Evolutionary conservation across 2,797 vertebrate genomes (phyloP).

Genomic region (Enteromius thamalakanensis): DNA sequence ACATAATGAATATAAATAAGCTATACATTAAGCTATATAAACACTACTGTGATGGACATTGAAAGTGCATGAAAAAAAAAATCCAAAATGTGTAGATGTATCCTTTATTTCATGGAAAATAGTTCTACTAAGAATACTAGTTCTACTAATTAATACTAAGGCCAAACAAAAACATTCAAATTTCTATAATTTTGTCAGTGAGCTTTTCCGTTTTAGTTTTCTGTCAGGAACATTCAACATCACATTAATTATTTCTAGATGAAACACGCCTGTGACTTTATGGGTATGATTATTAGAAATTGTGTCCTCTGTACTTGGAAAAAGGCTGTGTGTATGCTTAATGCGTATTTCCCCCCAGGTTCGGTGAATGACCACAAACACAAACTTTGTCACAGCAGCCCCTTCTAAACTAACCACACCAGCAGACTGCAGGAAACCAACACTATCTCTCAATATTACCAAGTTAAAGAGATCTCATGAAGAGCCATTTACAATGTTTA

Average conservation of each 20-base stretch:
- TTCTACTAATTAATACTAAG: too few relatives aligned
- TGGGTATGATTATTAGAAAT: constrained; percentile 42
- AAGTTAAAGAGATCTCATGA: not conserved
- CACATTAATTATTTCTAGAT: not conserved
- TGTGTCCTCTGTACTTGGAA: constrained; percentile 48
- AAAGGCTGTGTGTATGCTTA: constrained; percentile 5
- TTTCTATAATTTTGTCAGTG: not conserved
- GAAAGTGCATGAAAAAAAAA: too few relatives aligned
- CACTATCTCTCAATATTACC: not conserved
- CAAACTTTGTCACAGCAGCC: constrained; percentile 34
- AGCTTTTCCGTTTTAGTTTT: not conserved
- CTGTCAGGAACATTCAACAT: not conserved
- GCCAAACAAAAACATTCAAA: not conserved
- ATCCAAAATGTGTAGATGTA: too few relatives aligned
- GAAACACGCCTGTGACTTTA: not conserved
- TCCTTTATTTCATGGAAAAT: too few relatives aligned
- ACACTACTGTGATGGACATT: too few relatives aligned
- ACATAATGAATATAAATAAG: too few relatives aligned
- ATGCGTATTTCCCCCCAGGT: constrained; percentile 47
- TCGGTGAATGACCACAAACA: constrained; percentile 51
- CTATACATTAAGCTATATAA: too few relatives aligned
- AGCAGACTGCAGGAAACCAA: constrained; percentile 49
- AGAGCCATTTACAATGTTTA: not conserved
- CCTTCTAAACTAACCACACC: constrained; percentile 38
- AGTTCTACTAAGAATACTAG: too few relatives aligned